Conservation (phyloP, 2,888 invertebrate species). For the Dendrolimus pini region DNA sequence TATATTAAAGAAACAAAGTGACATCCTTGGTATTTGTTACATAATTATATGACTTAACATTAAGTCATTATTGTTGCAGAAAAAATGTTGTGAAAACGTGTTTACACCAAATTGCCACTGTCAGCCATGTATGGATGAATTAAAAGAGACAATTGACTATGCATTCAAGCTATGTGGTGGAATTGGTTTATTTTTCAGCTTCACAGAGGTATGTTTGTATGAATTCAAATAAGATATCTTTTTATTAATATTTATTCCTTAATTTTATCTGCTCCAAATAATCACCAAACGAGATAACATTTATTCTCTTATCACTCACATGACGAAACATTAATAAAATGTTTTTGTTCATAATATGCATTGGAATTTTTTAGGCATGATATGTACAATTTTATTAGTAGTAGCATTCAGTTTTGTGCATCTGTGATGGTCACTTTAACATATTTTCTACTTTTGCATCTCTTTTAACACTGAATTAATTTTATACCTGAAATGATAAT, state of each 20-base stretch:
- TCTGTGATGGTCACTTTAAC: slow-evolving; percentile 6
- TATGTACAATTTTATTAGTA: too few relatives aligned
- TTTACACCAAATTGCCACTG: slow-evolving; percentile 75
- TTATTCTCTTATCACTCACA: neutral
- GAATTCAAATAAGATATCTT: neutral
- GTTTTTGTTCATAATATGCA: slow-evolving; percentile 2
- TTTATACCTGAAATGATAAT: too few relatives aligned
- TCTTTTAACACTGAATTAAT: too few relatives aligned
- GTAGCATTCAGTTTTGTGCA: neutral
- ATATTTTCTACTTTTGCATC: neutral
- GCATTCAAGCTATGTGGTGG: slow-evolving; percentile 94
- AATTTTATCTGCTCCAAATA: neutral
- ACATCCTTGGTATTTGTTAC: too few relatives aligned
- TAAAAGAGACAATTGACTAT: slow-evolving; percentile 87
- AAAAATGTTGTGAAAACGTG: slow-evolving; percentile 68
- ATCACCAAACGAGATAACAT: neutral
- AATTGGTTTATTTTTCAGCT: slow-evolving; percentile 96
- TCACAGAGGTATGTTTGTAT: slow-evolving; percentile 88
- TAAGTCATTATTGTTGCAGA: slow-evolving; percentile 43
- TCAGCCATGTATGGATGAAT: slow-evolving; percentile 82
- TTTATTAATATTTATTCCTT: neutral
- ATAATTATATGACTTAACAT: too few relatives aligned
- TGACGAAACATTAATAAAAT: neutral
- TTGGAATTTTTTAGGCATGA: slow-evolving; percentile 5
- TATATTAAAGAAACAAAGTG: too few relatives aligned